Base-by-base conservation (phyloP, 2,113 vertebrate genomes). In the Progne subis region DNA sequence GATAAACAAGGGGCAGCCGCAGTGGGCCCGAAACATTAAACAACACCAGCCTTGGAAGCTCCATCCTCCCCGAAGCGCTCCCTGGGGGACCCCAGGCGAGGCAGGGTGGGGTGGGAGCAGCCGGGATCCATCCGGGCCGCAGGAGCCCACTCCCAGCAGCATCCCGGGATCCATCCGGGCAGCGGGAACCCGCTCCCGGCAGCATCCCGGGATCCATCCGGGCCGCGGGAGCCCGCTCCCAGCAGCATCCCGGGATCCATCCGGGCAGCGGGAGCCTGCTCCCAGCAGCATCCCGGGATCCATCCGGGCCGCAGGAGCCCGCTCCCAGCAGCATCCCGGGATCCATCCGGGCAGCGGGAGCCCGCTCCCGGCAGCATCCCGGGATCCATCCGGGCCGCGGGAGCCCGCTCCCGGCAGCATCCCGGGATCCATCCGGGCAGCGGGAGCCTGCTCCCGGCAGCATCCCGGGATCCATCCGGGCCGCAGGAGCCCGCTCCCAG, bases 1-100 rank as follows among this genome's bases (percentile, higher is more conserved):
- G 81, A 77, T 24, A 32, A 91, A 64, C 20, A 3, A 13, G 60
- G 2, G 5, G 50, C 10, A 18, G 44, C 49, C 26, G 43, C 63
- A 19, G 16, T 0, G 60, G 50, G 41, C 25, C 59, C 47, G 61
- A 9, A 25, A 17, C 21, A 13, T 8, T 43, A 9, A 14, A 64
- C 0, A 72, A 32, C 7, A 5, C 7, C 16, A 64, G 29, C 18
- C 3, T 49, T 2, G 14, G 17, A 4, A 21, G 41, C 14, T 67
- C 15, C 10, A 25, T 34, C 20, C 34, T 82, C 23, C 41, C 41
- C n/a, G n/a, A n/a, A n/a, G n/a, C n/a, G n/a, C n/a, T n/a, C n/a
- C n/a, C n/a, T n/a, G n/a, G n/a, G n/a, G n/a, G n/a, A n/a, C n/a
- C n/a, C 41, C 41, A 41, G 41, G 14, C 41, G 37, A 37, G 37